Evolutionary conservation across 2,797 vertebrate genomes (phyloP), one percentile per base, ranked within the genome.

Genomic region (Antennarius maculatus): DNA sequence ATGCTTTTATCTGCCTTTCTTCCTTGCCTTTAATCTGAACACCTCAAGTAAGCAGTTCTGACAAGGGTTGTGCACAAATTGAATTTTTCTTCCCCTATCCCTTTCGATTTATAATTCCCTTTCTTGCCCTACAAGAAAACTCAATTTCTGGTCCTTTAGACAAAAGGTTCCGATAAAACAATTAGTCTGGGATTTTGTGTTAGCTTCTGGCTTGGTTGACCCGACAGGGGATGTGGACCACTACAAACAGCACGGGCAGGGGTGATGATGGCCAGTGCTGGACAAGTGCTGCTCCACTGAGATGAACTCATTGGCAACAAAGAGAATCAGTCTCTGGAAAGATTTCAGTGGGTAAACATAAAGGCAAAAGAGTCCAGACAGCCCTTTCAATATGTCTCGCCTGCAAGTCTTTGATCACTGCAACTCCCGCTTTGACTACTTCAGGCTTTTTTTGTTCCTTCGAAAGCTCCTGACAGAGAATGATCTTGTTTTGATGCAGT

Each of bases 131-230:
- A 59, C 80, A 55, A 82, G 78, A 73, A 90, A 93, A 92, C 87
- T 91, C 87, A 69, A 89, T 92, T 89, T 86, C 83, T 91, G 86
- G 91, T 88, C 90, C 87, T 74, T 87, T 84, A 89, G 87, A 92
- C 83, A 82, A 90, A 89, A 89, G 80, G 74, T 84, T 69, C 79
- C 76, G 83, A 93, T 90, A 90, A 86, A 88, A 84, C 84, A 91
- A 92, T 93, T 91, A 92, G 83, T 76, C 75, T 69, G 77, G 64
- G 78, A 87, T 83, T 84, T 56, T 46, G 58, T 69, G 86, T 79
- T 85, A 89, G 77, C 75, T 80, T 45, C 69, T 48, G 43, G 73
- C 80, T 79, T 61, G 46, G 74, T 74, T 66, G 58, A 84, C 79
- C 76, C 79, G 87, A 79, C 81, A 77, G 66, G 62, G 37, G 61